These are phyloP conservation scores for Plebejus anna DNA, from an alignment of 2,888 invertebrate genomes.

Conservation along the genomic window DNA sequence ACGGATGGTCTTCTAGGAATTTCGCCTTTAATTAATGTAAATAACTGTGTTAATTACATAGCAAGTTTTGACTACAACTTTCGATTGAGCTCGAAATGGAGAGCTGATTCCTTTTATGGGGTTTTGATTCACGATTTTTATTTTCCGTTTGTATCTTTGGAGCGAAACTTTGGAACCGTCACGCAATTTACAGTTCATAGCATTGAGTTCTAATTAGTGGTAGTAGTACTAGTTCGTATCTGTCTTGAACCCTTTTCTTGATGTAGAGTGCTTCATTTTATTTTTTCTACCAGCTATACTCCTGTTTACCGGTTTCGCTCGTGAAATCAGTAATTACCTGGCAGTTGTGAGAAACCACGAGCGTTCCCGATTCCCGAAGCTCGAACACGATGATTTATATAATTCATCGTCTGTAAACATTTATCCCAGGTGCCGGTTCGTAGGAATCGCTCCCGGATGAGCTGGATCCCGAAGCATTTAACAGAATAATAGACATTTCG, in stretches of 20 bases:
- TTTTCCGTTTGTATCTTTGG: too few relatives aligned
- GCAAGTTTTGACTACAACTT: constrained; percentile 10
- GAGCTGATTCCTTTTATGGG: not conserved
- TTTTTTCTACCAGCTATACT: not conserved
- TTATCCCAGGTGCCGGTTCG: constrained; percentile 36
- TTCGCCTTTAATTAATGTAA: constrained; percentile 2
- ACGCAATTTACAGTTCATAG: not conserved
- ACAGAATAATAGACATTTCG: not conserved
- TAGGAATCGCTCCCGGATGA: not conserved
- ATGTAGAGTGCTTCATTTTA: not conserved
- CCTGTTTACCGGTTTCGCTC: not conserved
- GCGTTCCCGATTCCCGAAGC: constrained; percentile 46
- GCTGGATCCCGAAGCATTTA: not conserved
- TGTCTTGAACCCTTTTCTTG: not conserved
- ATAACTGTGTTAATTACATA: not conserved
- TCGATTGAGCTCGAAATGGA: not conserved
- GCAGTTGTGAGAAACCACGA: constrained; percentile 17
- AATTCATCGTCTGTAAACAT: constrained; percentile 48
- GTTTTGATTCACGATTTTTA: not conserved
- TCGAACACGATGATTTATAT: constrained; percentile 61
- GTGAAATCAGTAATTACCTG: constrained; percentile 3
- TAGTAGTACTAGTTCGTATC: not conserved
- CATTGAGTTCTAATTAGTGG: not conserved
- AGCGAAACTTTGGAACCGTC: not conserved
- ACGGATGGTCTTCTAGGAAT: not conserved